Percentiles rank a stretch among this genome's conserved stretches.
Conservation (phyloP, 2,113 vertebrate species). For the Peromyscus californicus region DNA sequence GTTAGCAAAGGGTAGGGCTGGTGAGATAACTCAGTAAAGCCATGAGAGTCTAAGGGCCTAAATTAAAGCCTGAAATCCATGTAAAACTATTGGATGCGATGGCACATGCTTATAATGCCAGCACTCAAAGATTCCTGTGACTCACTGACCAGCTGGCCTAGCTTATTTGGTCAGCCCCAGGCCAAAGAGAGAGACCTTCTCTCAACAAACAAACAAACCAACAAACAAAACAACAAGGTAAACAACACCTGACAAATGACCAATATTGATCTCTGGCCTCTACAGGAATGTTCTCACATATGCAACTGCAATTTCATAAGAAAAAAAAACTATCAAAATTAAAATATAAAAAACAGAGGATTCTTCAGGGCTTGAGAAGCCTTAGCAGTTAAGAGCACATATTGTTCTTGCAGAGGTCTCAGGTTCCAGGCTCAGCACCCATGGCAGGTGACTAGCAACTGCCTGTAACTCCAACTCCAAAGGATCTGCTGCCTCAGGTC, state of each 20-base stretch:
- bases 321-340: not conserved
- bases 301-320: not conserved
- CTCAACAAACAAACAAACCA: not conserved
- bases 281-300: not conserved
- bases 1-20: not conserved
- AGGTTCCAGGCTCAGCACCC: not conserved
- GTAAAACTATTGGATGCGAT: not conserved
- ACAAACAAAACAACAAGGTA: not conserved
- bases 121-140: not conserved
- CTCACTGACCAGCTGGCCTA: not conserved
- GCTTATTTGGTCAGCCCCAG: not conserved
- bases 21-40: not conserved
- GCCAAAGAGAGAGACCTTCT: not conserved
- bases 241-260: not conserved
- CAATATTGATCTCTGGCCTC: not conserved
- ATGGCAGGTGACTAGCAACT: not conserved
- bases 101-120: not conserved
- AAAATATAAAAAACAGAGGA: not conserved
- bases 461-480: not conserved
- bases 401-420: not conserved
- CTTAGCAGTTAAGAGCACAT: not conserved
- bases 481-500: not conserved
- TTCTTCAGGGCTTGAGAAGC: not conserved
- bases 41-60: too few species aligned
- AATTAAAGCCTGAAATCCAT: not conserved